Evolutionary conservation across 1,140 invertebrate genomes (phyloP).

Genomic region (Hydropsyche tenuis): DNA sequence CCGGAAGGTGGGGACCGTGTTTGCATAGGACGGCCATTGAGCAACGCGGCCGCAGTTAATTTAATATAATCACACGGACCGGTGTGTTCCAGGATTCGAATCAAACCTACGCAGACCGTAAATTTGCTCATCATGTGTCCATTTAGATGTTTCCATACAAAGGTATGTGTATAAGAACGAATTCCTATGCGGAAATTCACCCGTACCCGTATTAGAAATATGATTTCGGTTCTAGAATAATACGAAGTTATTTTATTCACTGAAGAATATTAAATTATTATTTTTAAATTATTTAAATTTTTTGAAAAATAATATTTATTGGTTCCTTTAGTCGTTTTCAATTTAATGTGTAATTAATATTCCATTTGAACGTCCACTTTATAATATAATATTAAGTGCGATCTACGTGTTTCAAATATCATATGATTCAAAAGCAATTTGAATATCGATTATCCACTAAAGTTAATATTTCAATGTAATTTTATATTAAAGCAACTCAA

Average conservation of each 20-base stretch:
- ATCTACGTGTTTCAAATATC: background rate
- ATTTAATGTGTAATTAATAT: conserved; percentile 20
- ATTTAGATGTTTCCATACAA: no score
- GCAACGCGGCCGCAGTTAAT: conserved; percentile 8
- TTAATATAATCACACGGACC: background rate
- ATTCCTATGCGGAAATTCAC: background rate
- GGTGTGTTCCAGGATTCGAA: background rate
- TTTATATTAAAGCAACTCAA: background rate
- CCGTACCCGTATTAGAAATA: no score
- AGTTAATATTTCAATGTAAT: background rate
- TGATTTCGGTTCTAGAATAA: background rate
- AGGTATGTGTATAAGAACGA: background rate
- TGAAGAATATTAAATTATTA: no score
- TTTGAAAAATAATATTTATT: no score
- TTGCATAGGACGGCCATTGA: conserved; percentile 13
- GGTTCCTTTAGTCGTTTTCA: conserved; percentile 3
- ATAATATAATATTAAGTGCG: conserved; percentile 5
- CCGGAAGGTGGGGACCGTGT: background rate
- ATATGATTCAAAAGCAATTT: background rate
- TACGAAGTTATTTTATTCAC: no score
- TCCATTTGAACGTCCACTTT: background rate
- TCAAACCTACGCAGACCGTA: conserved; percentile 1
- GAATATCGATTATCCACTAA: conserved; percentile 1
- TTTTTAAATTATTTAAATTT: no score
- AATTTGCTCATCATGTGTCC: background rate